Percentiles rank a stretch among this genome's conserved stretches.
Conservation (phyloP, 2,888 invertebrate species). For the Apamea sordens region DNA sequence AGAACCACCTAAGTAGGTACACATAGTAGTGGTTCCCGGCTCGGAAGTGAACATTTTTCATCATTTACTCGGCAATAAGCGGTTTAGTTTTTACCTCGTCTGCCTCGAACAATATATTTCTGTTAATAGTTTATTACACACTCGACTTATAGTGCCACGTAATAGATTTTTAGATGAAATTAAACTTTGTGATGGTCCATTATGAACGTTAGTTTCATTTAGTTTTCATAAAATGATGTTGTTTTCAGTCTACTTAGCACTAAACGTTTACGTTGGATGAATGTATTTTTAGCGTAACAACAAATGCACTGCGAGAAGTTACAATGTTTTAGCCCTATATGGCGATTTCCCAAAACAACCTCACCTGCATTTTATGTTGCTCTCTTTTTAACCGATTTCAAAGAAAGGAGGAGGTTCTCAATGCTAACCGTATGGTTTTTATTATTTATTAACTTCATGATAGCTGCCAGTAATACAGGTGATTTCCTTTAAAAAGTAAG, state of each 20-base stretch:
- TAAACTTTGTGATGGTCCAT: slow-evolving; percentile 12
- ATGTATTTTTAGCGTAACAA: neutral
- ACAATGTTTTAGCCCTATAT: neutral
- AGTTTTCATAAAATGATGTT: neutral
- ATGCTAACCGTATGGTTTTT: no score
- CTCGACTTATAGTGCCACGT: slow-evolving; percentile 50
- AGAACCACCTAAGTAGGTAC: slow-evolving; percentile 5
- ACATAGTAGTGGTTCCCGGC: slow-evolving; percentile 67
- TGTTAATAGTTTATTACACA: slow-evolving; percentile 77
- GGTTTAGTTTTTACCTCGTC: slow-evolving; percentile 79
- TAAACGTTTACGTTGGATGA: neutral
- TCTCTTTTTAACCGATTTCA: neutral
- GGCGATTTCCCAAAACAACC: neutral
- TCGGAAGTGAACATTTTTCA: slow-evolving; percentile 80
- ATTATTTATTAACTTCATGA: neutral
- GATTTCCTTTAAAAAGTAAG: neutral
- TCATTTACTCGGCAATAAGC: slow-evolving; percentile 83
- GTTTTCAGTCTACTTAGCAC: neutral
- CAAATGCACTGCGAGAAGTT: neutral
- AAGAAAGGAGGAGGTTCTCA: neutral
- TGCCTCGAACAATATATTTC: slow-evolving; percentile 76
- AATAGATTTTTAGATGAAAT: slow-evolving; percentile 61
- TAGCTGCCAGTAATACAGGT: neutral
- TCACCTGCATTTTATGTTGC: neutral
- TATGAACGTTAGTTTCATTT: neutral